Evolutionary conservation across 2,888 invertebrate genomes (phyloP).

Genomic region (Tetrapedia diversipes): DNA sequence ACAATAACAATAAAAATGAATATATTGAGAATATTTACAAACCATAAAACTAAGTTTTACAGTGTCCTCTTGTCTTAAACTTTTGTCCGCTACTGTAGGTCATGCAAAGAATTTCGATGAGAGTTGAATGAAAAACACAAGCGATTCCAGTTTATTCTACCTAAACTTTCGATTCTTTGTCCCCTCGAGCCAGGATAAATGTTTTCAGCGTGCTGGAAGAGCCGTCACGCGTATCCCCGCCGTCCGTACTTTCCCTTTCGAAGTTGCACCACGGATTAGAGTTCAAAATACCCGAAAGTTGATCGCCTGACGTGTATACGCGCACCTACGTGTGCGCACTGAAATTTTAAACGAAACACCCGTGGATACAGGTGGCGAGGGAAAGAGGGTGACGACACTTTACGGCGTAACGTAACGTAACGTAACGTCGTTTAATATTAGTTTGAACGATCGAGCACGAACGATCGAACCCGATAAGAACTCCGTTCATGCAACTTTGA

Average conservation of each 20-base stretch:
- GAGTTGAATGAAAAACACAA: no score
- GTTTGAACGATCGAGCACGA: conserved; percentile 20
- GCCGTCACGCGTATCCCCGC: background rate
- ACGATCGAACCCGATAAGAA: conserved; percentile 24
- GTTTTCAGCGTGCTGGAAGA: background rate
- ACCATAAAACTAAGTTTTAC: no score
- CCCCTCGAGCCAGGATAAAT: conserved; percentile 9
- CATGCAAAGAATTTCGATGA: no score
- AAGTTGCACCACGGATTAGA: background rate
- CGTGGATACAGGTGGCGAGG: background rate
- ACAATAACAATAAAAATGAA: no score
- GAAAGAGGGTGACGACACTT: background rate
- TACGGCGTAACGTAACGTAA: background rate
- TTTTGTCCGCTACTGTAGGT: no score
- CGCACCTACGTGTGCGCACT: background rate
- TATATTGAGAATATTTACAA: no score
- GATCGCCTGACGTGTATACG: background rate
- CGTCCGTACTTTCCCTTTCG: conserved; percentile 27
- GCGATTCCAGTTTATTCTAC: background rate
- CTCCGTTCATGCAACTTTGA: conserved; percentile 28
- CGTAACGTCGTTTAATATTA: conserved; percentile 21
- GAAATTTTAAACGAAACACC: background rate
- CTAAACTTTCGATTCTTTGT: background rate
- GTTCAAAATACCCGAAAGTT: conserved; percentile 11
- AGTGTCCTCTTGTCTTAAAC: no score